Percentiles rank a stretch among this genome's conserved stretches.
These are phyloP conservation scores for Macropodus opercularis DNA, from an alignment of 2,797 vertebrate genomes.

Conservation along the genomic window DNA sequence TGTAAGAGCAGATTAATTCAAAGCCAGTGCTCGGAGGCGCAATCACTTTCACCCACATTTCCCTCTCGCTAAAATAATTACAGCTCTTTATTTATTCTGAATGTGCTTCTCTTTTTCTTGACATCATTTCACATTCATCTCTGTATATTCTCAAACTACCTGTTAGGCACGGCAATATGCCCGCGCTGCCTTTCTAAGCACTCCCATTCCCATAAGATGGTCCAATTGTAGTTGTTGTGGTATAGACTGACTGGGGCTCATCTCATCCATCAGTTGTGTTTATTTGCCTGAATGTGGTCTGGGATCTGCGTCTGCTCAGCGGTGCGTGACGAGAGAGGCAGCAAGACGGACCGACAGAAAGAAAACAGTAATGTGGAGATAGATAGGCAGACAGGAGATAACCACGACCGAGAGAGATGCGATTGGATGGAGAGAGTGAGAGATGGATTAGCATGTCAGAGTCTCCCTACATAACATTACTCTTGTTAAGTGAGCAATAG, in stretches of 20 bases:
- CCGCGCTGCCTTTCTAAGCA: background rate
- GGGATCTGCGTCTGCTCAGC: conserved; percentile 38
- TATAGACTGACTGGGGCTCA: conserved; percentile 26
- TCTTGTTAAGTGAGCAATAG: conserved; percentile 79
- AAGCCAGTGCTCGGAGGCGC: conserved; percentile 19
- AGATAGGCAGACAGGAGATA: conserved; percentile 27
- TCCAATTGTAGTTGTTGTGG: conserved; percentile 23
- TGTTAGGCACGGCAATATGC: conserved; percentile 1
- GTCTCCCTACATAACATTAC: conserved; percentile 77
- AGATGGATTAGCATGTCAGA: conserved; percentile 78
- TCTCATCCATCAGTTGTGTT: conserved; percentile 55
- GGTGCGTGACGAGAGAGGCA: conserved; percentile 15
- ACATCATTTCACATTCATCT: conserved; percentile 11
- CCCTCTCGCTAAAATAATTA: conserved; percentile 53
- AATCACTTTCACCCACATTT: conserved; percentile 39
- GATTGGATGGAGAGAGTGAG: conserved; percentile 51
- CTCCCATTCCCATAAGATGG: conserved; percentile 24
- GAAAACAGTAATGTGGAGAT: too few species aligned
- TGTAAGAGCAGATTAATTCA: conserved; percentile 42
- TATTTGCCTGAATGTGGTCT: conserved; percentile 46
- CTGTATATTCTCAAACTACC: conserved; percentile 6
- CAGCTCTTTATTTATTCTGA: conserved; percentile 16
- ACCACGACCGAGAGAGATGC: conserved; percentile 40
- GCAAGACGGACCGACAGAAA: conserved; percentile 4
- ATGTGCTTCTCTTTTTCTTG: conserved; percentile 18